phyloP scores from a whole-genome alignment of 1,140 invertebrate species.

The Drosophila carrolli region DNA sequence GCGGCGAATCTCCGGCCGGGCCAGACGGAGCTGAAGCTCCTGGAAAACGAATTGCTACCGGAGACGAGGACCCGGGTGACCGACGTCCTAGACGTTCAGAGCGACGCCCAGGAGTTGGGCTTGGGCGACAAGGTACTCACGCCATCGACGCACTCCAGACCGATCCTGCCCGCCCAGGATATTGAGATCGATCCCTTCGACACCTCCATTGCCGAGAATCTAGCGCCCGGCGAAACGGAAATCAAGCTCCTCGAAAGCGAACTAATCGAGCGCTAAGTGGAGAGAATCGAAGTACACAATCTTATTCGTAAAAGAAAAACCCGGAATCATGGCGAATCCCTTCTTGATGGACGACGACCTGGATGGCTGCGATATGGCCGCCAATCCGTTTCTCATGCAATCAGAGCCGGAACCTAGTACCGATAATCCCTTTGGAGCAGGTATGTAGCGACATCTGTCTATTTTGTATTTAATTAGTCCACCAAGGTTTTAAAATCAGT shows the following conservation, averaged over 20 bases:
- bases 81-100: slow-evolving; percentile 79
- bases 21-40: slow-evolving; percentile 90
- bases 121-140: slow-evolving; percentile 82
- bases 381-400: slow-evolving; percentile 87
- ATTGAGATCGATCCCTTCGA: slow-evolving; percentile 91
- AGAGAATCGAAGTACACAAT: not conserved
- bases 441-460: not conserved
- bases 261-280: slow-evolving; percentile 85
- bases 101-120: slow-evolving; percentile 83
- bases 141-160: slow-evolving; percentile 61
- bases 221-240: slow-evolving; percentile 91
- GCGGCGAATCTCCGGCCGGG: slow-evolving; percentile 90
- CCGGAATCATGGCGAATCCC: slow-evolving; percentile 89
- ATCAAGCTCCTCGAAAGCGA: slow-evolving; percentile 91
- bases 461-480: too few relatives aligned
- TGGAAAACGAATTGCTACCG: slow-evolving; percentile 85
- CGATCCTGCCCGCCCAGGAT: slow-evolving; percentile 73
- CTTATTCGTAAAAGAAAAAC: slow-evolving; percentile 27
- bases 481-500: too few relatives aligned
- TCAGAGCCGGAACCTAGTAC: slow-evolving; percentile 44
- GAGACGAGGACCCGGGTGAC: slow-evolving; percentile 58
- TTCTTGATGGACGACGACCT: slow-evolving; percentile 90
- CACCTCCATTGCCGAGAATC: slow-evolving; percentile 90
- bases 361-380: slow-evolving; percentile 84
- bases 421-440: slow-evolving; percentile 75